Conservation (phyloP, 2,888 invertebrate species). For the Acheta domesticus region DNA sequence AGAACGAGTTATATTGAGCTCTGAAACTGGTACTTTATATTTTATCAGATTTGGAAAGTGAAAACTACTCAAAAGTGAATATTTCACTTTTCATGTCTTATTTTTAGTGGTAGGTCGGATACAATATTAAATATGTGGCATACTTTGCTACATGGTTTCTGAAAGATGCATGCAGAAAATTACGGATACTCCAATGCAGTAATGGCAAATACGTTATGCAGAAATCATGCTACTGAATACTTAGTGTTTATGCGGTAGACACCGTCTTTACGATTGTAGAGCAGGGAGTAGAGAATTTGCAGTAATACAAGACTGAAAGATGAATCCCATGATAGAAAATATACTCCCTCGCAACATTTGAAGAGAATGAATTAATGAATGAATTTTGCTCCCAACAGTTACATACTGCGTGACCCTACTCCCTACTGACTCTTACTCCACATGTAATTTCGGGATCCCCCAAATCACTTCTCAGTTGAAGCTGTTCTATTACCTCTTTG, state of each 20-base stretch:
- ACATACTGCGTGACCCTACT: neutral
- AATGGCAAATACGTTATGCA: neutral
- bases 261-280: neutral
- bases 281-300: neutral
- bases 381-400: conserved; percentile 2
- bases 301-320: neutral
- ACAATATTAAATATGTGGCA: no score
- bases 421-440: neutral
- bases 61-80: no score
- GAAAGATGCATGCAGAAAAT: neutral
- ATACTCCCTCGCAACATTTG: neutral
- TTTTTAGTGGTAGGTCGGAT: no score
- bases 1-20: no score
- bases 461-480: neutral
- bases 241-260: neutral
- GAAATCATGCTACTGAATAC: neutral
- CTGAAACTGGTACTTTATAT: no score
- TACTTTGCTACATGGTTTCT: neutral
- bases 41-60: no score
- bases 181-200: conserved; percentile 5
- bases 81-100: no score
- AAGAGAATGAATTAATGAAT: neutral
- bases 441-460: neutral
- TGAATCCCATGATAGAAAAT: neutral
- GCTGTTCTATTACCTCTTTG: neutral